Percentiles rank a stretch among this genome's conserved stretches.
phyloP scores from a whole-genome alignment of 2,888 invertebrate species.

The Heteromurus nitidus region DNA sequence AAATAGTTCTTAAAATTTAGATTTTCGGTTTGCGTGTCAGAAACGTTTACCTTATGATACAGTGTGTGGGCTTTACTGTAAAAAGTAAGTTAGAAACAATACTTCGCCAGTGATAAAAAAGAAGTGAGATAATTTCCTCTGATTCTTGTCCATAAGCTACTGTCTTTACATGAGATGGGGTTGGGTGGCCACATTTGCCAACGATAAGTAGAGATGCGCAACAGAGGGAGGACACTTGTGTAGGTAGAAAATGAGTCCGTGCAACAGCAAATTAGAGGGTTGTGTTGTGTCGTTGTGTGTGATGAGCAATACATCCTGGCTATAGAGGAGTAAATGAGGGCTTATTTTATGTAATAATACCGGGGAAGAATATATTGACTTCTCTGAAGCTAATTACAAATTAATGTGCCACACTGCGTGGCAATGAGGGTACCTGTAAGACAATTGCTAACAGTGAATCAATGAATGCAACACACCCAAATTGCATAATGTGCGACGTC shows the following conservation, averaged over 20 bases:
- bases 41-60: constrained; percentile 6
- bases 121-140: neutral
- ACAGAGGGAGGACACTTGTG: too few relatives aligned
- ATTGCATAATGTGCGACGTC: too few relatives aligned
- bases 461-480: constrained; percentile 19
- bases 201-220: too few relatives aligned
- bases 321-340: too few relatives aligned
- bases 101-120: neutral
- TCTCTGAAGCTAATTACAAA: constrained; percentile 16
- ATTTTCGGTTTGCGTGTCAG: constrained; percentile 49
- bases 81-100: neutral
- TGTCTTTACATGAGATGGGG: neutral
- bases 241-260: too few relatives aligned
- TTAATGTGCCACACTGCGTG: neutral
- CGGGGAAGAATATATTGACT: constrained; percentile 17
- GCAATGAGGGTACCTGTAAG: constrained; percentile 39
- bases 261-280: too few relatives aligned
- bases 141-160: neutral
- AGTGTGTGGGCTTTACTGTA: neutral
- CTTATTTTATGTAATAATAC: too few relatives aligned
- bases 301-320: too few relatives aligned
- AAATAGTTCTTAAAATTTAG: constrained; percentile 34
- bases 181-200: too few relatives aligned
- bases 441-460: constrained; percentile 17
- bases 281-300: too few relatives aligned